These are phyloP conservation scores for Metaphire vulgaris DNA, from an alignment of 1,140 invertebrate genomes.

Conservation along the genomic window DNA sequence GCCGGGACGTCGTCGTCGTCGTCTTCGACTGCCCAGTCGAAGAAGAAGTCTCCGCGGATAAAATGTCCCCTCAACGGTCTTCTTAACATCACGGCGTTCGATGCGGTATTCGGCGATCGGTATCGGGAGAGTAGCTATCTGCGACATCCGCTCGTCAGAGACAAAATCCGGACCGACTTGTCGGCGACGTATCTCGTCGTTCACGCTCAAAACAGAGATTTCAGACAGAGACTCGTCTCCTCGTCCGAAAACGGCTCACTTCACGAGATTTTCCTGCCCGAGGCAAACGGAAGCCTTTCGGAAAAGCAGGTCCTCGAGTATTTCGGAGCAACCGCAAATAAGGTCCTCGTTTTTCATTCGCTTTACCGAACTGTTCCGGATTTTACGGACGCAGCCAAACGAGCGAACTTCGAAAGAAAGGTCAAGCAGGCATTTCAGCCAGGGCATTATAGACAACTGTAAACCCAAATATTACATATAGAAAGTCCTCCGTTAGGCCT, in stretches of 20 bases:
- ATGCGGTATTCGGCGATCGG: constrained; percentile 5
- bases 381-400: neutral
- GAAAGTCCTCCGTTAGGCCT: no score
- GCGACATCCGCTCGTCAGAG: constrained; percentile 21
- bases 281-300: neutral
- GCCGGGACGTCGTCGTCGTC: no score
- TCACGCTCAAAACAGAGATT: no score
- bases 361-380: constrained; percentile 9
- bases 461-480: no score
- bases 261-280: neutral
- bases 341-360: constrained; percentile 16
- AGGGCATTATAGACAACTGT: constrained; percentile 13
- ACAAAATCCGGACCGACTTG: neutral
- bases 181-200: no score
- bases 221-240: no score
- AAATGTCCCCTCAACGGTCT: constrained; percentile 23
- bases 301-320: constrained; percentile 1
- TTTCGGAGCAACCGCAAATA: constrained; percentile 1
- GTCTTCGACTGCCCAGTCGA: no score
- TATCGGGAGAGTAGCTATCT: constrained; percentile 27
- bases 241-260: neutral
- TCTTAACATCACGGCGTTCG: constrained; percentile 23
- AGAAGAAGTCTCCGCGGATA: no score
- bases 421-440: constrained; percentile 10
- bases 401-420: neutral